Base-by-base conservation (phyloP, 23 tunicate species). In the Phallusia fumigata region DNA sequence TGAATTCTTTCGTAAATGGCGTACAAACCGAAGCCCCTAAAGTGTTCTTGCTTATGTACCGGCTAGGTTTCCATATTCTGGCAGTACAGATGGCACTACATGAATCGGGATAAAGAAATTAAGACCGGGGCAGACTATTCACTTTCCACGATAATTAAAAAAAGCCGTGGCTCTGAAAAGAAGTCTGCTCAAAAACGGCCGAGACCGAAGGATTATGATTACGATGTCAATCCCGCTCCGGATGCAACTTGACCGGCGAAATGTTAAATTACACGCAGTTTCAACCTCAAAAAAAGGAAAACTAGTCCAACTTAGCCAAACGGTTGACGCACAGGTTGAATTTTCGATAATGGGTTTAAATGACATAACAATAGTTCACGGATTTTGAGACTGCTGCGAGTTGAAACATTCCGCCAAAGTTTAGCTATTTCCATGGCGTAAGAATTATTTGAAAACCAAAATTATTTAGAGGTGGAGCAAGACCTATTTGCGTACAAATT, bases 151-250 rank as follows among this genome's bases (percentile, higher is more conserved):
- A 73, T 76, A 76, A 12, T 76, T 44, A 33, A 32, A 76, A 76
- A 76, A 76, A 76, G 47, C 47, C 45, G 49, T 32, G 80, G 80
- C n/a, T 32, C 49, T 19, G 80, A 76, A 34, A 34, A 34, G 22
- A 76, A 76, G 47, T 76, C 80, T 19, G 80, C 44, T 33, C 31
- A 44, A 30, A 76, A 76, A 76, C 76, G 76, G 32, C 76, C 76
- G 21, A 26, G 76, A 24, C 31, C 31, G 32, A 69, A 72, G 13
- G 76, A 72, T 72, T 72, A 72, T 30, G 76, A 72, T 72, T 26
- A 24, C 76, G 65, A 52, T 52, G n/a, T n/a, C n/a, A n/a, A 72
- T 72, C 76, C 76, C 76, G 76, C 24, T 13, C 76, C 76, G 76
- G 76, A 72, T 24, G 76, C 76, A 72, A 72, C 24, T 30, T 72